Evolutionary conservation across 2,888 invertebrate species (phyloP).

Genomic region (Ptychoptera contaminata): DNA sequence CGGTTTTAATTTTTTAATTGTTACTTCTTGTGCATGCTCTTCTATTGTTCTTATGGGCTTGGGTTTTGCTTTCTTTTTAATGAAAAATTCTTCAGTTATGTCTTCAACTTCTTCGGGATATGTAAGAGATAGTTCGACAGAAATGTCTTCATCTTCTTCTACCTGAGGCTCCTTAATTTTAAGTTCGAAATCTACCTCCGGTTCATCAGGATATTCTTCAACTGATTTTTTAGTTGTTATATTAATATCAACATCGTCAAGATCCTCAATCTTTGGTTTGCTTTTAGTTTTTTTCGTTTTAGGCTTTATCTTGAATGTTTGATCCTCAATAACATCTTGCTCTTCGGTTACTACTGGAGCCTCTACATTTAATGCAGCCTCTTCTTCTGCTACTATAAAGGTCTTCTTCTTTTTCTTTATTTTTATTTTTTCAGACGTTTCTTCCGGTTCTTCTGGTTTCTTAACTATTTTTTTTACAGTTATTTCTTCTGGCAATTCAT

Average conservation of each 20-base stretch:
- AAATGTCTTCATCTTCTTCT: slow-evolving; percentile 30
- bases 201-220: slow-evolving; percentile 17
- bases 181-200: slow-evolving; percentile 12
- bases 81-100: slow-evolving; percentile 35
- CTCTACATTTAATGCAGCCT: slow-evolving; percentile 8
- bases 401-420: slow-evolving; percentile 18
- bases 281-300: not conserved
- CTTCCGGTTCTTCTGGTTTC: slow-evolving; percentile 12
- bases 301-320: not conserved
- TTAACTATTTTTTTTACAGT: slow-evolving; percentile 10
- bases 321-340: not conserved
- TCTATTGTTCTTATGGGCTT: slow-evolving; percentile 35
- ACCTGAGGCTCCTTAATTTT: slow-evolving; percentile 25
- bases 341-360: not conserved
- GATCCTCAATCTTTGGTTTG: slow-evolving; percentile 10
- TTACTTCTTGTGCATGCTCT: slow-evolving; percentile 49
- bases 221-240: slow-evolving; percentile 14
- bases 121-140: slow-evolving; percentile 22
- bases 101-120: slow-evolving; percentile 30
- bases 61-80: slow-evolving; percentile 33
- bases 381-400: slow-evolving; percentile 11
- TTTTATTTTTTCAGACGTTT: slow-evolving; percentile 19
- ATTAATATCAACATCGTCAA: slow-evolving; percentile 24
- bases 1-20: slow-evolving; percentile 55
- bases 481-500: slow-evolving; percentile 20